phyloP scores from a whole-genome alignment of 1,140 invertebrate species.

The Drosophila obscura region DNA sequence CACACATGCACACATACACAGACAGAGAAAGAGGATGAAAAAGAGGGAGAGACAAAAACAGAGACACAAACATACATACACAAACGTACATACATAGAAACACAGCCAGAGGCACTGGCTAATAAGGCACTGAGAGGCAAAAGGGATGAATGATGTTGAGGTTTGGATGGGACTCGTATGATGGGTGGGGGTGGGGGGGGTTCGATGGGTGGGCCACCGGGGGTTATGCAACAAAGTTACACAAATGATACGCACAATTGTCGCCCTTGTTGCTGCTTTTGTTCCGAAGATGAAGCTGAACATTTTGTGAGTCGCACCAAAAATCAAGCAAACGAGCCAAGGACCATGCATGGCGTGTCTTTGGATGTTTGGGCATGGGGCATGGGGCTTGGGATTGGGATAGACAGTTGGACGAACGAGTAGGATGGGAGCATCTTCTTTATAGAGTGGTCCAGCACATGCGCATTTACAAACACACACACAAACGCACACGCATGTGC shows the following conservation, averaged over 20 bases:
- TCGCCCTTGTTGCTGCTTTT: slow-evolving; percentile 33
- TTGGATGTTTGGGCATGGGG: not conserved
- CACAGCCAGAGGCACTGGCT: slow-evolving; percentile 39
- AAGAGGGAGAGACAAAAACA: not conserved
- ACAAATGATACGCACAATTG: slow-evolving; percentile 39
- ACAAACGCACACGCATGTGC: slow-evolving; percentile 42
- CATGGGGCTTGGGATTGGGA: too few relatives aligned
- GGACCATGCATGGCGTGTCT: slow-evolving; percentile 15
- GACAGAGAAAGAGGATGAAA: slow-evolving; percentile 1
- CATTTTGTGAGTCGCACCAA: slow-evolving; percentile 19
- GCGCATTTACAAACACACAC: slow-evolving; percentile 55
- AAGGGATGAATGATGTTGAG: slow-evolving; percentile 34
- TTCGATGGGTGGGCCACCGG: slow-evolving; percentile 2
- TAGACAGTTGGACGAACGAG: too few relatives aligned
- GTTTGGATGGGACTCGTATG: slow-evolving; percentile 21
- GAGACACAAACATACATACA: slow-evolving; percentile 10
- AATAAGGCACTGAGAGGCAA: slow-evolving; percentile 57
- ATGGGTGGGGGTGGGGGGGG: slow-evolving; percentile 3
- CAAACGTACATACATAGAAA: slow-evolving; percentile 4
- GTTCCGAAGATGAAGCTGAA: slow-evolving; percentile 23
- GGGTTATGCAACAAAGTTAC: slow-evolving; percentile 44
- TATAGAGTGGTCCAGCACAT: slow-evolving; percentile 48
- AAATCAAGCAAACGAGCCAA: slow-evolving; percentile 26
- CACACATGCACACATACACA: slow-evolving; percentile 37
- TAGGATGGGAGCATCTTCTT: too few relatives aligned